A percentile compares a stretch with the other conserved stretches of the same genome.
phyloP scores from a whole-genome alignment of 2,888 invertebrate species.

The Emmelina monodactyla region DNA sequence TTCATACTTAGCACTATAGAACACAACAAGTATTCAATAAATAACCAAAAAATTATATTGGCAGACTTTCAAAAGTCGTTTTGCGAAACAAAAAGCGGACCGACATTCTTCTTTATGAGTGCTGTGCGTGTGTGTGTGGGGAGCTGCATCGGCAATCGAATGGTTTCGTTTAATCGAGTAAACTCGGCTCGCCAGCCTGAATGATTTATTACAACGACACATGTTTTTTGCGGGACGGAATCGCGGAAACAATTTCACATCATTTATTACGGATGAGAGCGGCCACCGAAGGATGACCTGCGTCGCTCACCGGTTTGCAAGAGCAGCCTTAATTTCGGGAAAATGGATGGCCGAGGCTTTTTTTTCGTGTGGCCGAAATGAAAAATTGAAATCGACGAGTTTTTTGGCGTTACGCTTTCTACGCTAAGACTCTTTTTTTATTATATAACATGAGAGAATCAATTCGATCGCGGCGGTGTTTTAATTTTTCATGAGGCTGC shows the following conservation, averaged over 20 bases:
- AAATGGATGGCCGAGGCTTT: slow-evolving; percentile 28
- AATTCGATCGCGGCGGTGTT: no score
- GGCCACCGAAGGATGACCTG: slow-evolving; percentile 20
- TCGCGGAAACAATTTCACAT: slow-evolving; percentile 63
- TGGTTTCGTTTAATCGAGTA: slow-evolving; percentile 57
- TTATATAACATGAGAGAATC: no score
- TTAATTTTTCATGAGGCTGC: no score
- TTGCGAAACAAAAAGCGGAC: slow-evolving; percentile 35
- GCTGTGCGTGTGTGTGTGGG: slow-evolving; percentile 54
- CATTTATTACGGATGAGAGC: background rate
- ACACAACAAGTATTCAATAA: slow-evolving; percentile 6
- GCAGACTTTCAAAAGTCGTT: slow-evolving; percentile 19
- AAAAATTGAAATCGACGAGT: slow-evolving; percentile 41
- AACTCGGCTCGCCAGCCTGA: slow-evolving; percentile 44
- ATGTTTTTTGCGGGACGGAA: slow-evolving; percentile 50
- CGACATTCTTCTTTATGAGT: slow-evolving; percentile 51
- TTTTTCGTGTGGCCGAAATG: slow-evolving; percentile 27
- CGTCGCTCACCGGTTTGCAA: slow-evolving; percentile 24
- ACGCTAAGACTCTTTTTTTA: slow-evolving; percentile 9
- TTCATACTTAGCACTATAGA: slow-evolving; percentile 1
- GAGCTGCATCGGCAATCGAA: slow-evolving; percentile 54
- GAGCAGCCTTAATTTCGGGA: slow-evolving; percentile 47
- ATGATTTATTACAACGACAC: slow-evolving; percentile 64
- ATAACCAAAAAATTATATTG: slow-evolving; percentile 14
- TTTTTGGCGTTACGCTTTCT: slow-evolving; percentile 22